These are phyloP conservation scores for Lagopus leucura DNA, from an alignment of 2,113 vertebrate genomes.

Conservation along the genomic window DNA sequence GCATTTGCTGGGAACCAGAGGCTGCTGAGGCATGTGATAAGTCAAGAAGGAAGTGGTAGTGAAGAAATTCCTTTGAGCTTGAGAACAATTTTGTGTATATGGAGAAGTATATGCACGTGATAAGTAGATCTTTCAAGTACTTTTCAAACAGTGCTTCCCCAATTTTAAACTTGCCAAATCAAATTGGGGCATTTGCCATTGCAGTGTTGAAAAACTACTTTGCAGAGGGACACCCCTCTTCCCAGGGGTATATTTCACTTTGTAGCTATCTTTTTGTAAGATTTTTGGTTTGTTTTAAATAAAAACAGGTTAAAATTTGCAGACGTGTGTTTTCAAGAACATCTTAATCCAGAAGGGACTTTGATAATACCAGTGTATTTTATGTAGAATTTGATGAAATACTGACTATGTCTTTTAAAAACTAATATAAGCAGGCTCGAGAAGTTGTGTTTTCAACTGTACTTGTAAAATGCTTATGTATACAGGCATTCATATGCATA, in stretches of 20 bases:
- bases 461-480: neutral
- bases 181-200: constrained; percentile 1
- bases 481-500: neutral
- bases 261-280: neutral
- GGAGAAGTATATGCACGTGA: neutral
- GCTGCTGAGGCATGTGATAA: neutral
- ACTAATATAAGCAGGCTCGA: neutral
- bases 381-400: neutral
- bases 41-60: neutral
- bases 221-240: neutral
- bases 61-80: neutral
- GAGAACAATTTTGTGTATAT: neutral
- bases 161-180: neutral
- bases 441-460: neutral
- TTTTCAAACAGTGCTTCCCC: neutral
- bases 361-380: neutral
- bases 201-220: constrained; percentile 1
- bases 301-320: neutral
- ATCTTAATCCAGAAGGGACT: neutral
- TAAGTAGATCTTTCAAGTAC: neutral
- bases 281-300: neutral
- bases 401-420: neutral
- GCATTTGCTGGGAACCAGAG: neutral
- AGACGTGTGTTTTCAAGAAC: neutral
- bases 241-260: neutral